Evolutionary conservation across 2,113 vertebrate species (phyloP), one percentile per base, ranked within the genome.

Genomic region (Dissostichus mawsoni): DNA sequence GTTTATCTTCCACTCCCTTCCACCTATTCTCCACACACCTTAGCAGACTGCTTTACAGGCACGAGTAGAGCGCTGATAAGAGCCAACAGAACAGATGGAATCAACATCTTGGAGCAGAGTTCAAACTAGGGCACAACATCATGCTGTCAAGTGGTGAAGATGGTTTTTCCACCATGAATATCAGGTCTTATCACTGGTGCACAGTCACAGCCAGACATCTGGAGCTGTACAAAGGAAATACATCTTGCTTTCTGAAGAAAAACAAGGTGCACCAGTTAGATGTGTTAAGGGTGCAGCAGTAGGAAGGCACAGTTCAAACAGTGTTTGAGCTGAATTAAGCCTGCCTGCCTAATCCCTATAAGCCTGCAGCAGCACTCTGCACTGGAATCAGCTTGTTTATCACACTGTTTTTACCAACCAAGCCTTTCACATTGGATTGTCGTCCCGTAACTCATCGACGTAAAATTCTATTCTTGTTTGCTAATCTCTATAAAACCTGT

Each of bases 251-350:
- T 81, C 48, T 69, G 65, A 75, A 20, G 68, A 65, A 59, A 67
- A 89, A 78, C 5, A 14, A 89, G 48, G 77, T 75, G 81, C 69
- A 76, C 48, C 55, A 17, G 76, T 80, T 82, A 18, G 68, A 84
- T 72, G 71, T 85, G 83, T 84, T 67, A 61, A 80, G 71, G 75
- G 71, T 85, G 83, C 74, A 68, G 85, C 82, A 78, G 71, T 75
- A 61, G 85, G 74, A 93, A 89, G 78, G 83, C 88, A 90, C 77
- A 87, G 91, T 92, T 93, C 88, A 92, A 92, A 93, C 80, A 82
- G 86, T 89, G 91, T 85, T 89, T 70, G 90, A 91, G 87, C 89
- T 87, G 92, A 93, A 92, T 93, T 93, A 94, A 94, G 90, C 91
- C 88, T 81, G 89, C 75, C 90, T 87, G 87, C 90, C 78, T 94